A percentile compares a stretch with the other conserved stretches of the same genome.
Conservation (phyloP, 2,113 vertebrate genomes). For the Thunnus thynnus region DNA sequence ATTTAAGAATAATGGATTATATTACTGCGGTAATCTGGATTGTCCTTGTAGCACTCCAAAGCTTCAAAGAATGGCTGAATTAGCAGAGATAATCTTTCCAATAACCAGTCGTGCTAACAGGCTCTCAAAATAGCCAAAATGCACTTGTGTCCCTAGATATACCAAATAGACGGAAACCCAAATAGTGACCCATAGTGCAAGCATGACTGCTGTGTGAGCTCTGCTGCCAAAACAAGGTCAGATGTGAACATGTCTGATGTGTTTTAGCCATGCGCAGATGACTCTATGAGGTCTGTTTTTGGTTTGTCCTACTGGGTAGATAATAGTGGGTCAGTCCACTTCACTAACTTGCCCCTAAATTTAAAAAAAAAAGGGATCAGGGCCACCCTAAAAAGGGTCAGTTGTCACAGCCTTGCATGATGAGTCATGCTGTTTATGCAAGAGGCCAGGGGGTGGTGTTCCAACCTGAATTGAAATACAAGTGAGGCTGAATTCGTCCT, state of each 20-base stretch:
- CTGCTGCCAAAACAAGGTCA: slow-evolving; percentile 60
- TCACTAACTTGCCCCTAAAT: slow-evolving; percentile 50
- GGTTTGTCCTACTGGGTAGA: slow-evolving; percentile 34
- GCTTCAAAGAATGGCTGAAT: slow-evolving; percentile 24
- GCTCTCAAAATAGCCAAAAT: slow-evolving; percentile 3
- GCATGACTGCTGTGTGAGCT: slow-evolving; percentile 24
- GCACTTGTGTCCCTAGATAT: slow-evolving; percentile 30
- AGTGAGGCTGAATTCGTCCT: slow-evolving; percentile 45
- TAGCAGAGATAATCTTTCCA: slow-evolving; percentile 10
- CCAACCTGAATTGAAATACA: slow-evolving; percentile 46
- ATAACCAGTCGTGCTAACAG: slow-evolving; percentile 8
- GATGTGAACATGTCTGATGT: slow-evolving; percentile 29
- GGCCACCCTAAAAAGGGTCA: slow-evolving; percentile 33
- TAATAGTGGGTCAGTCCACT: slow-evolving; percentile 73
- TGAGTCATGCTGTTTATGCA: slow-evolving; percentile 74
- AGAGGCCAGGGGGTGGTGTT: slow-evolving; percentile 53
- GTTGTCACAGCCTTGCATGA: slow-evolving; percentile 45
- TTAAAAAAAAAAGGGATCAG: slow-evolving; percentile 16
- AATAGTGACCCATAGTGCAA: slow-evolving; percentile 34
- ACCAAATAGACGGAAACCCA: slow-evolving; percentile 3
- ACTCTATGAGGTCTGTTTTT: slow-evolving; percentile 41
- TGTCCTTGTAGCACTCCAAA: slow-evolving; percentile 24
- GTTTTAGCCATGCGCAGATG: slow-evolving; percentile 26
- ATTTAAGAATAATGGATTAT: slow-evolving; percentile 46
- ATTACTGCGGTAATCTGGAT: slow-evolving; percentile 23